phyloP scores from a whole-genome alignment of 2,888 invertebrate genomes.

The Minunthozetes semirufus region DNA sequence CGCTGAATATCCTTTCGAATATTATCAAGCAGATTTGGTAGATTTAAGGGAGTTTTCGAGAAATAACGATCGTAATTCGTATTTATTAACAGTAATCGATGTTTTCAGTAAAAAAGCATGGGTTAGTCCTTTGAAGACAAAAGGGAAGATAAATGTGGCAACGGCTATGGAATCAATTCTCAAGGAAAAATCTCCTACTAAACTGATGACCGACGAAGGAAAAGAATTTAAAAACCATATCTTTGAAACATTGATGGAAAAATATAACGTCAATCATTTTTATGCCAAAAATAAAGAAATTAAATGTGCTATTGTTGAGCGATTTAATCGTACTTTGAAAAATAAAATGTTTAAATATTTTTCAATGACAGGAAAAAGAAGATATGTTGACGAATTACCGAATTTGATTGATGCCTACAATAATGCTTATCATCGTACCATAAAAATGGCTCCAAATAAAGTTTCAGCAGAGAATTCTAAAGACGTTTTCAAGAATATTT shows the following conservation, averaged over 20 bases:
- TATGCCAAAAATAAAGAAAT: slow-evolving; percentile 42
- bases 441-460: background rate
- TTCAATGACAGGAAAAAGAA: background rate
- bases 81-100: background rate
- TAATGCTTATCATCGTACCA: background rate
- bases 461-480: background rate
- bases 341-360: slow-evolving; percentile 34
- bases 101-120: background rate
- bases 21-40: slow-evolving; percentile 41
- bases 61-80: too few relatives aligned
- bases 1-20: slow-evolving; percentile 40
- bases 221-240: slow-evolving; percentile 41
- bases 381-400: too few relatives aligned
- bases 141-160: too few relatives aligned
- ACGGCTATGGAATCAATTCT: background rate
- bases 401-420: too few relatives aligned
- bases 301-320: slow-evolving; percentile 45
- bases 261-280: slow-evolving; percentile 38
- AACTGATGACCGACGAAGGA: slow-evolving; percentile 40
- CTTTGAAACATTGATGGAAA: slow-evolving; percentile 9
- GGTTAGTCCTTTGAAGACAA: background rate
- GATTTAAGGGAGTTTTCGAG: too few relatives aligned
- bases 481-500: background rate
- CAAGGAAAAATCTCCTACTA: background rate
- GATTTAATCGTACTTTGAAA: slow-evolving; percentile 45